Base-by-base conservation (phyloP, 2,888 invertebrate genomes). In the Meghimatium bilineatum region DNA sequence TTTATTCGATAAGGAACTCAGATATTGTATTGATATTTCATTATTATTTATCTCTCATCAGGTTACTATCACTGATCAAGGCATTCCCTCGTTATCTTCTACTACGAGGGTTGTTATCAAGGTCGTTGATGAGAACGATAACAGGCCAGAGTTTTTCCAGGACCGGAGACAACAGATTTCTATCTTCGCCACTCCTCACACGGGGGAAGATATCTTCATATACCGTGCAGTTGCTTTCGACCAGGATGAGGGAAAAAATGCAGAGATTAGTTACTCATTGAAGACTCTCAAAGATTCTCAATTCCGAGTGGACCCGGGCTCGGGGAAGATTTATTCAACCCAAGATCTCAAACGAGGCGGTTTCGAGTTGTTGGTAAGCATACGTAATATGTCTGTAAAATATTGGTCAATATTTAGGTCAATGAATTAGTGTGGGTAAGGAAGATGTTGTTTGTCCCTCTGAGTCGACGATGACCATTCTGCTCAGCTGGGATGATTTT, bases 41-140 rank as follows among this genome's bases (percentile, higher is more conserved):
- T n/a, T n/a, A n/a, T n/a, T n/a, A n/a, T n/a, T n/a, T n/a, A n/a
- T 23, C 56, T 56, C 12, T 38, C 38, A 5, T 8, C 74, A 96
- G 96, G 95, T 97, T 89, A 96, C 96, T 90, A 97, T 97, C 14
- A 96, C 96, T 87, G 98, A 98, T 94, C 95, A 95, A 90, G 98
- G 96, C 0, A 94, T 94, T 81, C 96, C 96, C 6, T 95, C 96
- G 87, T 96, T 96, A 89, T 96, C 96, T 91, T 95, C 96, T 91
- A 96, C 96, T 88, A 95, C 97, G 86, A 95, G 96, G 85, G 91
- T 94, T 10, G 88, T 91, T n/a, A 88, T 93, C 86, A 88, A 87
- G 29, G 90, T 93, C 34, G 86, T 87, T 2, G 93, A 93, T 86
- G 90, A 89, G 23, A 93, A 93, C 85, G 93, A 93, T 87, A 90